Evolutionary conservation across 2,113 vertebrate genomes (phyloP).

Genomic region (Dicentrarchus labrax): DNA sequence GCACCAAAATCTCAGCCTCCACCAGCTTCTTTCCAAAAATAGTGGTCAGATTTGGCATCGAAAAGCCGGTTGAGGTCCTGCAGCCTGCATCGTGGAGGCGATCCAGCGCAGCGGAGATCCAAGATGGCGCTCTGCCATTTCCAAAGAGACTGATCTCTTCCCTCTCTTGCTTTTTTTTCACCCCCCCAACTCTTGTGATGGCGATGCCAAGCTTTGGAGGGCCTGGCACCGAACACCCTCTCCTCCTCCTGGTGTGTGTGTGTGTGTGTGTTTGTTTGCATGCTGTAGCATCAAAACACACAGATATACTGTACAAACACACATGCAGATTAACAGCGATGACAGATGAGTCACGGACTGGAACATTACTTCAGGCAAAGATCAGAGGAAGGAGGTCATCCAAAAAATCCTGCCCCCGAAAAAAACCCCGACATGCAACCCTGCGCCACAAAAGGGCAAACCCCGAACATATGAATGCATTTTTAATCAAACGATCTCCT

Average conservation of each 20-base stretch:
- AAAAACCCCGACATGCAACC: slow-evolving; percentile 4
- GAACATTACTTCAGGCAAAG: slow-evolving; percentile 59
- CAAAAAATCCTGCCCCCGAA: slow-evolving; percentile 24
- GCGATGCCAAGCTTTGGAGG: slow-evolving; percentile 66
- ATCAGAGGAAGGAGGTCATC: slow-evolving; percentile 66
- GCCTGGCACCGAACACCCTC: slow-evolving; percentile 48
- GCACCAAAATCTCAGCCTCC: slow-evolving; percentile 1
- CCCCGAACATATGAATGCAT: background rate
- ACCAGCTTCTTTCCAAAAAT: slow-evolving; percentile 19
- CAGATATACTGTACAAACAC: slow-evolving; percentile 49
- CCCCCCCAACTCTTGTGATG: slow-evolving; percentile 16
- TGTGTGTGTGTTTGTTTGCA: slow-evolving; percentile 36
- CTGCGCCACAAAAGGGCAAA: slow-evolving; percentile 2
- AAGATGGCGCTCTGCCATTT: slow-evolving; percentile 65
- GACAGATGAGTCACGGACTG: slow-evolving; percentile 63
- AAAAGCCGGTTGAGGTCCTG: slow-evolving; percentile 12
- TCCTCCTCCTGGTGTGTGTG: slow-evolving; percentile 50
- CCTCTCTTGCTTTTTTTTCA: slow-evolving; percentile 30
- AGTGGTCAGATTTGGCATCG: slow-evolving; percentile 37
- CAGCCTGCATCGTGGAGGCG: slow-evolving; percentile 45
- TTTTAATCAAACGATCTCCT: background rate
- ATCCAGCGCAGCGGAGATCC: slow-evolving; percentile 54
- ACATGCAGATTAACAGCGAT: slow-evolving; percentile 50
- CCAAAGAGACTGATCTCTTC: slow-evolving; percentile 55
- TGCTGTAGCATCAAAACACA: slow-evolving; percentile 54